Evolutionary conservation across 2,888 invertebrate genomes (phyloP), one percentile per base, ranked within the genome.

Genomic region (Spodoptera littoralis): DNA sequence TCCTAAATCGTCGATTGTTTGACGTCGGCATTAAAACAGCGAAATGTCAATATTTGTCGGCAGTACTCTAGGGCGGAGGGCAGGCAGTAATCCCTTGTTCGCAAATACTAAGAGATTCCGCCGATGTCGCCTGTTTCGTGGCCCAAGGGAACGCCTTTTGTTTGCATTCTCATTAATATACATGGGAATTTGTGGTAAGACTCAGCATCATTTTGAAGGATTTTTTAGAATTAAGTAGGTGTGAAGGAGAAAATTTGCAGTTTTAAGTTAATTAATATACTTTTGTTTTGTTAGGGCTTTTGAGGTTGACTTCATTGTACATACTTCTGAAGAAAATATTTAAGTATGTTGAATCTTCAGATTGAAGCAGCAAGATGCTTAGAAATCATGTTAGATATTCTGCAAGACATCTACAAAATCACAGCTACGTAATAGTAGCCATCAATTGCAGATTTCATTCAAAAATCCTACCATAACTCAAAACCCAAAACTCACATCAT

Each of bases 11-110:
- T 82, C 91, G 89, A 90, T 92, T 94, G 93, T 94, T 94, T 94
- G 92, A 92, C 91, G 93, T 92, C 88, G 91, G 94, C 93, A 94
- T 94, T 93, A 94, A 93, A 94, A 93, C 93, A 88, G 92, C 89
- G 89, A 90, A 92, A 89, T 92, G 93, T 93, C 94, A 94, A 94
- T 94, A 94, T 94, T 94, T 92, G 92, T 82, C 83, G 80, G 82
- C 81, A 83, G 84, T 84, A 80, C 81, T 82, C 82, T 60, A 73
- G 80, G 71, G 82, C 80, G 80, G 87, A 87, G 86, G 86, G 80
- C 85, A 87, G 88, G 88, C 90, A 80, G 87, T 90, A 90, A 92
- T 91, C 92, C 91, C 87, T 87, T 83, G 83, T 73, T 89, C 80
- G 88, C 90, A 92, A 93, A 92, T 90, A 92, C 89, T 86, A 84